Conservation (phyloP, 1,140 invertebrate genomes). For the Drosophila malerkotliana region DNA sequence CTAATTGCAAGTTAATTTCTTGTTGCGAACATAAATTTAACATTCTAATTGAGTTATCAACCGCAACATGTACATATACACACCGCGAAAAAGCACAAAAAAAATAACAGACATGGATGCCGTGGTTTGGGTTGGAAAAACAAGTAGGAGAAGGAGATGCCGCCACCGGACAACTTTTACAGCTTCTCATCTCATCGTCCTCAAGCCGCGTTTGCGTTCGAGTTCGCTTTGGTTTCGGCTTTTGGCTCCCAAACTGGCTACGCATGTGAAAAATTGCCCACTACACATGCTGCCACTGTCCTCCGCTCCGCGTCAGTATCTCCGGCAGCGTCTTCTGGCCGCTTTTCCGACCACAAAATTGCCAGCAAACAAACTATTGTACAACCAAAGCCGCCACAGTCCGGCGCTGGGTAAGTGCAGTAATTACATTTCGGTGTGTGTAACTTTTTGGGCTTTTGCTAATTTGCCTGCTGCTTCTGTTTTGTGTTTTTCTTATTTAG, state of each 20-base stretch:
- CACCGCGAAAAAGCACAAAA: conserved; percentile 13
- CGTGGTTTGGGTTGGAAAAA: conserved; percentile 19
- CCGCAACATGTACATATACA: conserved; percentile 75
- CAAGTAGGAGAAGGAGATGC: conserved; percentile 58
- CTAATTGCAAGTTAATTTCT: conserved; percentile 83
- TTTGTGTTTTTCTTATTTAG: conserved; percentile 59
- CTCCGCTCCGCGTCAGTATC: conserved; percentile 1
- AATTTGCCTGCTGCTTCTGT: conserved; percentile 77
- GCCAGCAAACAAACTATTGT: conserved; percentile 11
- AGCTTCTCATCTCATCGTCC: conserved; percentile 52
- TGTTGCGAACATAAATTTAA: conserved; percentile 81
- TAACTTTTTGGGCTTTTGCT: conserved; percentile 74
- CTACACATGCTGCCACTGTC: conserved; percentile 45
- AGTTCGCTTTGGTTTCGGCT: conserved; percentile 15
- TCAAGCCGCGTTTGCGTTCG: conserved; percentile 12
- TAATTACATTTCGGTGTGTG: conserved; percentile 74
- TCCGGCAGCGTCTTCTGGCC: conserved; percentile 2
- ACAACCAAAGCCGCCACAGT: conserved; percentile 44
- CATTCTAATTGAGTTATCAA: conserved; percentile 83
- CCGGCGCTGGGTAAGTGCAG: conserved; percentile 51
- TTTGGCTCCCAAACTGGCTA: conserved; percentile 69
- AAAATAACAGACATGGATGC: conserved; percentile 9
- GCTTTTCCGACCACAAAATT: conserved; percentile 43
- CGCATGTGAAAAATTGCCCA: conserved; percentile 78
- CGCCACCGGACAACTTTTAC: conserved; percentile 73